phyloP scores from a whole-genome alignment of 2,888 invertebrate genomes.

The Cephus pygmeus region DNA sequence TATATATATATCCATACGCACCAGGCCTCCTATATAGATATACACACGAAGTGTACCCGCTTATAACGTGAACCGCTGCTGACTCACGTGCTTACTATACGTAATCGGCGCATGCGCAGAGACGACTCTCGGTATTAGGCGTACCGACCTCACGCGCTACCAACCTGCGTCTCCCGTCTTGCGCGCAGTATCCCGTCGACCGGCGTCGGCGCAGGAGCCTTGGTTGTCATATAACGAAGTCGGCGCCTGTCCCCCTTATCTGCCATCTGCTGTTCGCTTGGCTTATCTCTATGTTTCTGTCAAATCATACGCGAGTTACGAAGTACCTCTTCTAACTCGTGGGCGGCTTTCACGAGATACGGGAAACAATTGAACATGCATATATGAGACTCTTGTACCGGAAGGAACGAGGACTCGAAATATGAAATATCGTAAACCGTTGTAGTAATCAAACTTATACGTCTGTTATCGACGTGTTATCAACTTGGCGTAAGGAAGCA shows the following conservation, averaged over 20 bases:
- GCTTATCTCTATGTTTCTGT: slow-evolving; percentile 50
- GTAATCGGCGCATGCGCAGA: neutral
- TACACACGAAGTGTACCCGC: neutral
- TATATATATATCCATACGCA: slow-evolving; percentile 8
- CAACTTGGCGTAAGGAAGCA: neutral
- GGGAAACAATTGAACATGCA: neutral
- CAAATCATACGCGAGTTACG: slow-evolving; percentile 45
- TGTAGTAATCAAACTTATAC: neutral
- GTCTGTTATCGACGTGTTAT: neutral
- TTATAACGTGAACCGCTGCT: neutral
- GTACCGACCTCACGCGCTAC: neutral
- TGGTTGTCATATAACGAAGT: neutral
- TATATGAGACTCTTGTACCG: neutral
- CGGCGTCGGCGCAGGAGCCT: neutral
- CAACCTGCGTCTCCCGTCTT: neutral
- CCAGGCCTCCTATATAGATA: neutral
- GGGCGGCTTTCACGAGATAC: neutral
- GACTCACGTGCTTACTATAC: slow-evolving; percentile 6
- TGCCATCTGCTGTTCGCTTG: slow-evolving; percentile 27
- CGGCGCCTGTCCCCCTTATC: slow-evolving; percentile 4
- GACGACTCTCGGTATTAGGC: neutral
- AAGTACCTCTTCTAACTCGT: neutral
- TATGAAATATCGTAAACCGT: neutral
- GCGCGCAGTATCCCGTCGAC: neutral
- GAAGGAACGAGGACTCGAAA: neutral